Evolutionary conservation across 92 coral and sea anemone genomes (phyloP), one percentile per base, ranked within the genome.

Genomic region (Virgularia gustaviana): DNA sequence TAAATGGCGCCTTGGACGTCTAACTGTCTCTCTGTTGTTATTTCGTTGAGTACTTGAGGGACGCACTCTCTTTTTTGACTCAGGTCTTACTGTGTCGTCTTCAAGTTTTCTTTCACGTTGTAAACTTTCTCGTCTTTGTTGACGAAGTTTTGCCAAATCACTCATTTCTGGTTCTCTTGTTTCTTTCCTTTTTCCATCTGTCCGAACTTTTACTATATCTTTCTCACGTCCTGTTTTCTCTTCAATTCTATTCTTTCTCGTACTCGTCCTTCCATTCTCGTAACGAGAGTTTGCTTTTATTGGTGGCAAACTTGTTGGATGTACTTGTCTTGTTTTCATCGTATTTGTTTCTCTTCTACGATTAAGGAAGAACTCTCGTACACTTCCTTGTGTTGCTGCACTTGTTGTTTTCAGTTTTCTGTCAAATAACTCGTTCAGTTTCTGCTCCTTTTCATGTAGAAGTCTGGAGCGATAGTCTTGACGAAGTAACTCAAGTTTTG

Each of bases 351-450:
- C 86, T 85, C 89, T 68, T 63, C 95, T 77, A 39, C 99, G 82
- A 63, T 89, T 96, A 22, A 89, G 83, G 82, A 94, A 94, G 68
- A 94, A 94, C 30, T 88, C 96, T 55, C 99, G 75, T 0, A 94
- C 99, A 20, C 88, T 87, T 39, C 96, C 99, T 39, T 83, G 63
- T 44, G 58, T 47, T 31, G 81, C 79, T 10, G 73, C 70, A 2
- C 76, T 23, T 6, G 66, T 61, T 4, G 64, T 35, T 20, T 75
- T 59, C 15, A 68, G 37, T 54, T 49, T 78, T 59, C 70, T 78
- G 33, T 70, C 71, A 31, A 73, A 57, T 43, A 86, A 35, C 22
- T 80, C 87, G 56, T 82, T 83, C 28, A 84, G 79, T 78, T 81
- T 82, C 45, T 89, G 90, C 43, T 92, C 88, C 44, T 82, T 80